Evolutionary conservation across 2,113 vertebrate genomes (phyloP), one percentile per base, ranked within the genome.

Genomic region (Ammodytes dubius): DNA sequence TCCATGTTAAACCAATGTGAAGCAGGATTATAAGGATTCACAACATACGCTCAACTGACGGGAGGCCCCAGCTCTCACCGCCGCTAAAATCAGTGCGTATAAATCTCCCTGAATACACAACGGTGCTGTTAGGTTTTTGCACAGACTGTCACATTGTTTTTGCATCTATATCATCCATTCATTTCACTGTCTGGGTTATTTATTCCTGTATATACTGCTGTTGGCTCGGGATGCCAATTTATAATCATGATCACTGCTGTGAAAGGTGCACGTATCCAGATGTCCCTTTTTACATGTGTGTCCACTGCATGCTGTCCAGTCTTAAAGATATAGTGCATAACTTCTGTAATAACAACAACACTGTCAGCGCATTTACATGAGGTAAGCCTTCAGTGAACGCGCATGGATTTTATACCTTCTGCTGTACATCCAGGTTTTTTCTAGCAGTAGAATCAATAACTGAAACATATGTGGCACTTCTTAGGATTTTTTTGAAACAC

Each of bases 161-260:
- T 47, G 15, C 27, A 59, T 72, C 42, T 7, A 2, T 64, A 49
- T 45, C 35, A 8, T 53, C 35, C 13, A 0, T 37, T 39, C 40
- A 39, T 43, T 63, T 78, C 50, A 43, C 37, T 52, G 53, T 43
- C 19, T 54, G 13, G 53, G 47, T 59, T 46, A 60, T 75, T 59
- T 47, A 70, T 61, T 54, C 50, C 5, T 63, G 54, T 19, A 39
- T n/a, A 43, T 52, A n/a, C 58, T 65, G 69, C 72, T 27, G 27
- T 27, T 77, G 78, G 56, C 58, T 64, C 40, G n/a, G 47, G 40
- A 69, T 40, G 59, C 71, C 49, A 73, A 1, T 73, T 74, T 14
- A 37, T 78, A 72, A 77, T n/a, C 58, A 56, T 50, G 53, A 59
- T 53, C 39, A 57, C 78, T 76, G 77, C 67, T 71, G 67, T 66